Evolutionary conservation across 2,797 vertebrate genomes (phyloP).

Genomic region (Pteropus rufus): DNA sequence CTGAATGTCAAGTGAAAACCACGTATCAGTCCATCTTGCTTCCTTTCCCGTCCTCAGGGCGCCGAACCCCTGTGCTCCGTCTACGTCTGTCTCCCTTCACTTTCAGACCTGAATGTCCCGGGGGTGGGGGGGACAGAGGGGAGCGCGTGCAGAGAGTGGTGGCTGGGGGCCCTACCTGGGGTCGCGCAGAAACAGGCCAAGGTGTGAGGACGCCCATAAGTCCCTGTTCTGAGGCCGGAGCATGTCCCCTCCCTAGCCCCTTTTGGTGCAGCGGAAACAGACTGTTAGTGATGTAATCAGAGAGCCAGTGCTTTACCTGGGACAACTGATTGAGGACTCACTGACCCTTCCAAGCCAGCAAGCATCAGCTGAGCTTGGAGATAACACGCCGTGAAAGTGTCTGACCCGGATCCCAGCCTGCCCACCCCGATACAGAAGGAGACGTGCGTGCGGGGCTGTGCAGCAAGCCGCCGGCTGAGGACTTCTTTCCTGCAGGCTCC

Average conservation of each 20-base stretch:
- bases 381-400: neutral
- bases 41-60: too few species aligned
- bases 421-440: too few species aligned
- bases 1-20: too few species aligned
- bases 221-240: neutral
- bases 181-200: neutral
- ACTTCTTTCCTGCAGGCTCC: neutral
- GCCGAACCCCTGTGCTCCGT: too few species aligned
- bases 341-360: neutral
- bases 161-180: neutral
- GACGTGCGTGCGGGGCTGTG: neutral
- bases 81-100: too few species aligned
- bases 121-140: neutral
- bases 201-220: neutral
- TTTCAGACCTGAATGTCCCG: too few species aligned
- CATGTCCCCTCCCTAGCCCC: neutral
- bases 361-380: neutral
- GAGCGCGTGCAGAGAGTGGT: neutral
- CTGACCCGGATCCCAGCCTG: neutral
- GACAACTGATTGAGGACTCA: neutral
- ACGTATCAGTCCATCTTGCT: too few species aligned
- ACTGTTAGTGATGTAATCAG: neutral
- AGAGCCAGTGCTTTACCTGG: neutral
- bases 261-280: neutral
- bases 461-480: rapidly evolving